Evolutionary conservation across 2,113 vertebrate species (phyloP), one percentile per base, ranked within the genome.

Genomic region (Pterocles orientalis): DNA sequence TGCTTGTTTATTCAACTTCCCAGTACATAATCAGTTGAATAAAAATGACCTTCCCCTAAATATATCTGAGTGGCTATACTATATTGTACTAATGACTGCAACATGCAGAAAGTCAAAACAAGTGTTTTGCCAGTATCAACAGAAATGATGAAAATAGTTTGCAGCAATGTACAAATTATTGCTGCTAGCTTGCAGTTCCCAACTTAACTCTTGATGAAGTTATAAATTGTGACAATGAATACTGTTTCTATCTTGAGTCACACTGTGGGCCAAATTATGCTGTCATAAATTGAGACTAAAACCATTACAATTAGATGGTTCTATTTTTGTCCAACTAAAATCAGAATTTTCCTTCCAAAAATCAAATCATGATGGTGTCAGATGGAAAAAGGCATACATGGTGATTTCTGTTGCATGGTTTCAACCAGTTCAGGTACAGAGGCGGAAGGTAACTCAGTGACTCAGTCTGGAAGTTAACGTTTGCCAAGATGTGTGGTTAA

Each of bases 121-220:
- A 95, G 65, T 6, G 2, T 88, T 96, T 88, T 96, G 94, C 96
- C 94, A 96, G 43, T 91, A 95, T 96, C 86, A 95, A 96, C 95
- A 95, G 73, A 95, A 96, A 97, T 92, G 29, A 97, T 51, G 82
- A 93, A 97, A 95, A 95, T 84, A 61, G 57, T 95, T 94, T 95
- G 66, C 69, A 92, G 78, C 51, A 73, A 64, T 91, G 72, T 92
- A 90, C 18, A 15, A 94, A 88, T 94, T 92, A 84, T 50, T 94
- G 72, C 90, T 94, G 95, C 86, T 84, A 96, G 84, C 76, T 88
- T 95, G 71, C 48, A 90, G 66, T 79, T 95, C 76, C 72, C 82
- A 88, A 91, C 84, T 94, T 94, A 83, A 95, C 79, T 94, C 69
- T 87, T 95, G 69, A 87, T 94, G 78, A 91, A 93, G 88, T 90